Evolutionary conservation across 2,113 vertebrate genomes (phyloP).

Genomic region (Notarius quadriscutis): DNA sequence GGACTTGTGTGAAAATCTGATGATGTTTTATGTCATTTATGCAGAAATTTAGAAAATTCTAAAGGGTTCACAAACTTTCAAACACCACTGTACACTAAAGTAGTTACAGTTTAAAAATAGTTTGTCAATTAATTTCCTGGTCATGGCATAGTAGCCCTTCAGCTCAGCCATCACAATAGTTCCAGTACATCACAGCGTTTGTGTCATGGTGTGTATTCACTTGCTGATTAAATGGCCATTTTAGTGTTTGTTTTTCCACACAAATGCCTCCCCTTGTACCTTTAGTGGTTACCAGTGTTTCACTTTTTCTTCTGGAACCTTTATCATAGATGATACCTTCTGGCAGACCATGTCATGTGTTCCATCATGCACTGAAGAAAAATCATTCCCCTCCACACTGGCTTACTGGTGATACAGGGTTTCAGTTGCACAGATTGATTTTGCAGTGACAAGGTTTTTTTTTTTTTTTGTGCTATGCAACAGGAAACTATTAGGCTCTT

Average conservation of each 20-base stretch:
- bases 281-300: slow-evolving; percentile 27
- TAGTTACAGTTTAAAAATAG: slow-evolving; percentile 47
- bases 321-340: slow-evolving; percentile 32
- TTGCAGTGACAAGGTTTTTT: slow-evolving; percentile 54
- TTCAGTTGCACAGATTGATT: slow-evolving; percentile 64
- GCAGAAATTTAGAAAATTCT: too few relatives aligned
- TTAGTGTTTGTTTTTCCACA: slow-evolving; percentile 56
- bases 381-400: slow-evolving; percentile 53
- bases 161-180: slow-evolving; percentile 32
- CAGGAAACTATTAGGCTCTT: slow-evolving; percentile 61
- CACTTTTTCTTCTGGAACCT: slow-evolving; percentile 26
- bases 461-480: slow-evolving; percentile 59
- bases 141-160: slow-evolving; percentile 22
- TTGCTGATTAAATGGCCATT: slow-evolving; percentile 38
- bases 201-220: slow-evolving; percentile 55
- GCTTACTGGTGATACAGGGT: slow-evolving; percentile 54
- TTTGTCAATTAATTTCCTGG: slow-evolving; percentile 45
- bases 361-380: slow-evolving; percentile 48
- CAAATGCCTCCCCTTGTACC: slow-evolving; percentile 18
- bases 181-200: slow-evolving; percentile 24
- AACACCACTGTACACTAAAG: not conserved
- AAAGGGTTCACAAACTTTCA: too few relatives aligned
- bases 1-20: too few relatives aligned
- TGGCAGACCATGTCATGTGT: slow-evolving; percentile 42
- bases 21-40: too few relatives aligned